Evolutionary conservation across 2,888 invertebrate species (phyloP).

Genomic region (Ferrisia virgata): DNA sequence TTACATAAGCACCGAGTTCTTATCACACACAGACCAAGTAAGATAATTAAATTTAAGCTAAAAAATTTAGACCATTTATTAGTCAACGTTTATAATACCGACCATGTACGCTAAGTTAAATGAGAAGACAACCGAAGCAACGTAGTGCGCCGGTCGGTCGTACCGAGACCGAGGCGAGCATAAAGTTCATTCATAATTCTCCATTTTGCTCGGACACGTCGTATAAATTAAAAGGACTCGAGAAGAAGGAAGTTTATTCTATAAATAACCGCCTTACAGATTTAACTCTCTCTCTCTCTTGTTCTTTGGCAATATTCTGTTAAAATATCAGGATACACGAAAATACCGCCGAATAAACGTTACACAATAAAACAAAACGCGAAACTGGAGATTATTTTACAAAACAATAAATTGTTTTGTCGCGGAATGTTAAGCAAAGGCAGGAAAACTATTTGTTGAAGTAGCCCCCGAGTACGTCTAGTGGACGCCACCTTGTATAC

Average conservation of each 20-base stretch:
- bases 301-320: constrained; percentile 25
- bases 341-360: constrained; percentile 11
- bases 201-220: constrained; percentile 6
- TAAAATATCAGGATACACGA: not conserved
- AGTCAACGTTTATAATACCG: too few species aligned
- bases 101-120: not conserved
- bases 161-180: not conserved
- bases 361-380: constrained; percentile 34
- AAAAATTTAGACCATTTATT: constrained; percentile 12
- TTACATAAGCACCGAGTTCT: not conserved
- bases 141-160: too few species aligned
- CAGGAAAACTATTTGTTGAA: constrained; percentile 32
- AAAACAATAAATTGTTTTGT: constrained; percentile 42
- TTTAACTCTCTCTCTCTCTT: constrained; percentile 22
- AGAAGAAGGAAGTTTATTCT: constrained; percentile 32
- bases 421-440: constrained; percentile 32
- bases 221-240: constrained; percentile 29
- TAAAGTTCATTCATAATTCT: constrained; percentile 32
- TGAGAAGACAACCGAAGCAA: not conserved
- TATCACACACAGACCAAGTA: not conserved
- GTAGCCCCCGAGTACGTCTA: constrained; percentile 30
- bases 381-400: constrained; percentile 33
- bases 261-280: constrained; percentile 21
- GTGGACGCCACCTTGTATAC: constrained; percentile 33
- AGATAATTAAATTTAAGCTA: not conserved